Evolutionary conservation across 2,797 vertebrate genomes (phyloP).

Genomic region (Gallirallus australis): DNA sequence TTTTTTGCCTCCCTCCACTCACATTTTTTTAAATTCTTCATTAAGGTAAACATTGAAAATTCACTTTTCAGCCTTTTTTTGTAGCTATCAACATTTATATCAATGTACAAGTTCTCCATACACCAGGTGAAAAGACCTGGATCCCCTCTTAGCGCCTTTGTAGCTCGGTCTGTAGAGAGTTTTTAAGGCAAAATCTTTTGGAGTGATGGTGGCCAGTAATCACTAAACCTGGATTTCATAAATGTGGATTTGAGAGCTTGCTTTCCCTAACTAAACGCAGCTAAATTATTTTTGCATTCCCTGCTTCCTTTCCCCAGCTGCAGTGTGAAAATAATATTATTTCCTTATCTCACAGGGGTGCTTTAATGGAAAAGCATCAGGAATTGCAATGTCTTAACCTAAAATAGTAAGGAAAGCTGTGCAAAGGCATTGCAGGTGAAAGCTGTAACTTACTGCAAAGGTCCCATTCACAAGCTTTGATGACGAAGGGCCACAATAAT

Average conservation of each 20-base stretch:
- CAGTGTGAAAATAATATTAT: background rate
- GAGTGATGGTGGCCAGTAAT: background rate
- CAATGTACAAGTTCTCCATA: background rate
- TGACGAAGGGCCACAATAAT: background rate
- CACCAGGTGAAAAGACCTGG: background rate
- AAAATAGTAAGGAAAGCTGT: background rate
- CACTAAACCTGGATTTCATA: background rate
- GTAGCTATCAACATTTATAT: background rate
- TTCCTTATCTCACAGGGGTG: background rate
- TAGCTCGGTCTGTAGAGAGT: background rate
- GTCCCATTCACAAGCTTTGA: background rate
- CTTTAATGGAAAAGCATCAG: background rate
- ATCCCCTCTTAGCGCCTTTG: background rate
- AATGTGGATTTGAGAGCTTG: background rate
- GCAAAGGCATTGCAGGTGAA: background rate
- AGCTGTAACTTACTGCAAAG: background rate
- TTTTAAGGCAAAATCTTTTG: background rate
- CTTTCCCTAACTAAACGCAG: background rate
- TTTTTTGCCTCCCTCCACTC: background rate
- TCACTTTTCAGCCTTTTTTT: background rate
- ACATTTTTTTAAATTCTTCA: background rate
- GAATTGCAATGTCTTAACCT: background rate
- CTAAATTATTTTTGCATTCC: background rate
- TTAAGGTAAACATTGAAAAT: background rate
- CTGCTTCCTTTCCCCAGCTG: background rate